These are phyloP conservation scores for Boloria selene DNA, from an alignment of 2,888 invertebrate species.

Conservation along the genomic window DNA sequence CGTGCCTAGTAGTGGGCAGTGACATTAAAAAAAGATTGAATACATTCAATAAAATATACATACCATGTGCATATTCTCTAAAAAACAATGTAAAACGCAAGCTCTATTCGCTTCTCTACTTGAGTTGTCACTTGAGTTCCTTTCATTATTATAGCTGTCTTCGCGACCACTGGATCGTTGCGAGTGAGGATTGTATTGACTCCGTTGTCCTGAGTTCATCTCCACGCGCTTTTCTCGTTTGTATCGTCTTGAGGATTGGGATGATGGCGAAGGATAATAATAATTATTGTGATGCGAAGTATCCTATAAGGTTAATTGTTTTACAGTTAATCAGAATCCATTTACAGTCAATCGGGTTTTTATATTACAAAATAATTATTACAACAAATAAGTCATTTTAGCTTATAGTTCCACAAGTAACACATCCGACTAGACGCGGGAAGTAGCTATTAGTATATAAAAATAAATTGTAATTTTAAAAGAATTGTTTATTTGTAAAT, in stretches of 20 bases:
- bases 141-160: conserved; percentile 51
- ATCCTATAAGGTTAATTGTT: conserved; percentile 5
- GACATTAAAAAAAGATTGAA: too few species aligned
- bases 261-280: conserved; percentile 31
- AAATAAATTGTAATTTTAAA: too few species aligned
- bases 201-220: conserved; percentile 68
- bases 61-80: conserved; percentile 87
- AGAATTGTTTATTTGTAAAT: too few species aligned
- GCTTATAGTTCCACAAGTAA: too few species aligned
- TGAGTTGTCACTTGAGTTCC: conserved; percentile 55
- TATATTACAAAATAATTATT: neutral
- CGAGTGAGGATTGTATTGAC: conserved; percentile 71
- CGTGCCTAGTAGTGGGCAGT: too few species aligned
- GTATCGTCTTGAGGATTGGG: conserved; percentile 49
- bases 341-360: too few species aligned
- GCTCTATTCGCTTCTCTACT: conserved; percentile 59
- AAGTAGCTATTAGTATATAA: too few species aligned
- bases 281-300: conserved; percentile 19
- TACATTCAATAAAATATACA: conserved; percentile 37
- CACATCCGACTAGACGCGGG: too few species aligned
- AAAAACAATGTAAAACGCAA: conserved; percentile 87
- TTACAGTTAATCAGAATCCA: too few species aligned
- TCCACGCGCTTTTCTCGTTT: conserved; percentile 62
- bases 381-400: too few species aligned
- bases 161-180: conserved; percentile 52